Base-by-base conservation (phyloP, 2,797 vertebrate genomes). In the Limosa lapponica region DNA sequence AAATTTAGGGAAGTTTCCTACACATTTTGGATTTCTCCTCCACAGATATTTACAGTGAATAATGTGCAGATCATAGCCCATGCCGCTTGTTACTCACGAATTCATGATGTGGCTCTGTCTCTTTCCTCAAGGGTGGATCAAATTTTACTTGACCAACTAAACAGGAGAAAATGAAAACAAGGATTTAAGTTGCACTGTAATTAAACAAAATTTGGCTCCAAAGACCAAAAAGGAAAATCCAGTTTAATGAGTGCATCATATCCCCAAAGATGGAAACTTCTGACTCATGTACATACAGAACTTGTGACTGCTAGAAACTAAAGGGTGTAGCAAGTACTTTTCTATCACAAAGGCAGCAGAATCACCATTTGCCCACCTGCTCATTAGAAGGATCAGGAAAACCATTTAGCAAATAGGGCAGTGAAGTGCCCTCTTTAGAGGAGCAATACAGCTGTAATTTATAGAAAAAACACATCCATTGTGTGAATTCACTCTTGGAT, bases 121-220 rank as follows among this genome's bases (percentile, higher is more conserved):
- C 99, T 90, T 99, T 99, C 95, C 99, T 98, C 98, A 99, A 96
- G 1, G 99, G 99, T 87, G 99, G 99, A 97, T 99, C 99, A 96
- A 99, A 99, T 98, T 99, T 99, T 95, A 99, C 99, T 98, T 99
- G 99, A 89, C 99, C 99, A 97, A 99, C 99, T 99, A 87, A 66
- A 95, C 49, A 94, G 72, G 74, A 90, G 72, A 91, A 57, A 93
- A 90, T 10, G 24, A 95, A 92, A 87, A 65, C 20, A 86, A 84
- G 20, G 71, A 71, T 44, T 66, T 58, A 73, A 77, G 22, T 62
- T 91, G 8, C 5, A 48, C 17, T 73, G 10, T 19, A 81, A 28
- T 79, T 55, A 78, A 43, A 62, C 25, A 79, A 74, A 75, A 73
- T n/a, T 77, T n/a, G 36, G 13, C 25, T 84, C 30, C 62, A 55